Evolutionary conservation across 1,140 invertebrate species (phyloP).

Genomic region (Meloidogyne chitwoodi): DNA sequence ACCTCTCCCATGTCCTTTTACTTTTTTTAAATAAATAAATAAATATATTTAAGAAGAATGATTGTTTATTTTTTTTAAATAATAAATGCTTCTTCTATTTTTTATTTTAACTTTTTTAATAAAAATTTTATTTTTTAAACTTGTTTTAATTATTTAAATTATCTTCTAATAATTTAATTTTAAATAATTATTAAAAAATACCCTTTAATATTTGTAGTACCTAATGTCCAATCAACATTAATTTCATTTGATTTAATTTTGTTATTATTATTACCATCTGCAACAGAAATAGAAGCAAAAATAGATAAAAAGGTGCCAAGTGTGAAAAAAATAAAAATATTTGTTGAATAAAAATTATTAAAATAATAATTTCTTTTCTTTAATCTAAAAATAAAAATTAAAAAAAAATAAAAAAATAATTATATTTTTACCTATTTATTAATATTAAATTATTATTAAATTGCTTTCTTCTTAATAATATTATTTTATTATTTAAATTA

Average conservation of each 20-base stretch:
- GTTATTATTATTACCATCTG: neutral
- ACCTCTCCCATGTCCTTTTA: neutral
- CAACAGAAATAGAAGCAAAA: neutral
- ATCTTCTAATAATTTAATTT: too few relatives aligned
- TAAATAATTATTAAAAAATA: too few relatives aligned
- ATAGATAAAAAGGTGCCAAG: neutral
- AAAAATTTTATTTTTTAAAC: too few relatives aligned
- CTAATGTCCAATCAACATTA: slow-evolving; percentile 9
- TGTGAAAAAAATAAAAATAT: neutral
- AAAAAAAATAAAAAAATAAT: too few relatives aligned
- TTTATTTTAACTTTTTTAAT: too few relatives aligned
- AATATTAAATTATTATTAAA: neutral
- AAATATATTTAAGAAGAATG: too few relatives aligned
- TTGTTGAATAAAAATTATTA: neutral
- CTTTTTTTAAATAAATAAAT: too few relatives aligned
- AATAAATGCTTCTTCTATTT: neutral
- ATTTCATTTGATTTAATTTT: slow-evolving; percentile 13
- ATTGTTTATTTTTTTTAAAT: too few relatives aligned
- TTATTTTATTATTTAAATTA: neutral
- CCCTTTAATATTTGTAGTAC: neutral
- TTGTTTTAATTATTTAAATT: too few relatives aligned
- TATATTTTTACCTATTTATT: too few relatives aligned
- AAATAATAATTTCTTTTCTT: neutral
- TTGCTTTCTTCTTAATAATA: neutral
- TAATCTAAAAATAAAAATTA: neutral